phyloP scores from a whole-genome alignment of 2,113 vertebrate genomes.

The Sebastes fasciatus region DNA sequence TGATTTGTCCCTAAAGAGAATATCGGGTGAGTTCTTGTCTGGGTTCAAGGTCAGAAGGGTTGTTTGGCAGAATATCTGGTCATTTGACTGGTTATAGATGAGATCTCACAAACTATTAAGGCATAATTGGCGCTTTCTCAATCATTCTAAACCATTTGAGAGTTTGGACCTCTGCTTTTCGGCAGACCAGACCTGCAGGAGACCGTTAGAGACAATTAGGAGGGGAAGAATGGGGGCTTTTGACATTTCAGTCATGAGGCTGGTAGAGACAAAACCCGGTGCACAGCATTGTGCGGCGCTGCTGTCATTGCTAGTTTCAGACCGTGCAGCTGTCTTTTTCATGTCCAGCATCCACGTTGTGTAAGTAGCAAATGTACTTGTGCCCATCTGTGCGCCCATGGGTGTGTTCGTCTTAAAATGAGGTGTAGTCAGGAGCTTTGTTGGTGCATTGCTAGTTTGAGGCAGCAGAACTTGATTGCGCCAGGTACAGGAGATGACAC shows the following conservation, averaged over 20 bases:
- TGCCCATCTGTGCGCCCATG: not conserved
- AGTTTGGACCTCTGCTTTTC: not conserved
- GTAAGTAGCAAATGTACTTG: not conserved
- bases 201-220: not conserved
- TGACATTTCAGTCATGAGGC: not conserved
- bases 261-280: not conserved
- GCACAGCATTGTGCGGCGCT: not conserved
- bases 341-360: not conserved
- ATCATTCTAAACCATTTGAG: not conserved
- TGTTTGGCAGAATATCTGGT: constrained; percentile 1
- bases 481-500: not conserved
- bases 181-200: not conserved
- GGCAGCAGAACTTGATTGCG: not conserved
- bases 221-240: not conserved
- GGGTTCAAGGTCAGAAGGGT: not conserved
- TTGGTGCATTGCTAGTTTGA: not conserved
- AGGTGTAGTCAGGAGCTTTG: not conserved
- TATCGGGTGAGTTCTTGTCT: not conserved
- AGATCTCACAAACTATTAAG: not conserved
- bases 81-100: not conserved
- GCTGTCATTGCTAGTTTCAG: not conserved
- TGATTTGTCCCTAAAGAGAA: not conserved
- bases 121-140: not conserved
- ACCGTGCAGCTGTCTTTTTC: not conserved
- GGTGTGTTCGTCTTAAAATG: not conserved